These are phyloP conservation scores for Nebria ingens DNA, from an alignment of 1,140 invertebrate species.

Conservation along the genomic window DNA sequence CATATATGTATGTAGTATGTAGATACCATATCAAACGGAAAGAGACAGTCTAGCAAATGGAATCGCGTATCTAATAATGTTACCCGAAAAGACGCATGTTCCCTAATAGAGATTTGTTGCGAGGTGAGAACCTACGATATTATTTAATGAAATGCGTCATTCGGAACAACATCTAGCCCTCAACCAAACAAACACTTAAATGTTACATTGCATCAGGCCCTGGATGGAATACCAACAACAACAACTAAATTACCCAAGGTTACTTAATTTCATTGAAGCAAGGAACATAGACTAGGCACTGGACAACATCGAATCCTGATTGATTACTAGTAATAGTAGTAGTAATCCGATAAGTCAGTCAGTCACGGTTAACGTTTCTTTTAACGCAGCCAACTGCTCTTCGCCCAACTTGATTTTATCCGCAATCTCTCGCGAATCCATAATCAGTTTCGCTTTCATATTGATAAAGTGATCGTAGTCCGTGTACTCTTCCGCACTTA, in stretches of 20 bases:
- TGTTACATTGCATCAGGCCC: slow-evolving; percentile 3
- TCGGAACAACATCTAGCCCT: no score
- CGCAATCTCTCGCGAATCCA: slow-evolving; percentile 73
- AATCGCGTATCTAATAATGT: not conserved
- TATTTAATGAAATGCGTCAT: no score
- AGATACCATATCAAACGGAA: not conserved
- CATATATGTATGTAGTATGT: slow-evolving; percentile 9
- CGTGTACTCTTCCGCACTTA: slow-evolving; percentile 63
- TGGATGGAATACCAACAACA: not conserved
- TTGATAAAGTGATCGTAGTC: slow-evolving; percentile 84
- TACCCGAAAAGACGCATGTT: not conserved
- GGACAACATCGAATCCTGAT: no score
- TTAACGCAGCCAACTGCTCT: slow-evolving; percentile 67
- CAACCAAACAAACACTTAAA: not conserved
- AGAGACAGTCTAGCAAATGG: not conserved
- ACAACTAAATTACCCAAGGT: not conserved
- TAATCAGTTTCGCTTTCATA: slow-evolving; percentile 84
- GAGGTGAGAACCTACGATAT: slow-evolving; percentile 4
- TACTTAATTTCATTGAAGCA: not conserved
- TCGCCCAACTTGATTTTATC: slow-evolving; percentile 81
- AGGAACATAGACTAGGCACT: slow-evolving; percentile 2
- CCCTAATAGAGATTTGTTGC: not conserved
- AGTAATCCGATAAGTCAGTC: slow-evolving; percentile 25
- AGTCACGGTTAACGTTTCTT: slow-evolving; percentile 47
- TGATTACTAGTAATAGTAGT: not conserved